phyloP scores from a whole-genome alignment of 2,113 vertebrate species.

The Tyrannus savana region DNA sequence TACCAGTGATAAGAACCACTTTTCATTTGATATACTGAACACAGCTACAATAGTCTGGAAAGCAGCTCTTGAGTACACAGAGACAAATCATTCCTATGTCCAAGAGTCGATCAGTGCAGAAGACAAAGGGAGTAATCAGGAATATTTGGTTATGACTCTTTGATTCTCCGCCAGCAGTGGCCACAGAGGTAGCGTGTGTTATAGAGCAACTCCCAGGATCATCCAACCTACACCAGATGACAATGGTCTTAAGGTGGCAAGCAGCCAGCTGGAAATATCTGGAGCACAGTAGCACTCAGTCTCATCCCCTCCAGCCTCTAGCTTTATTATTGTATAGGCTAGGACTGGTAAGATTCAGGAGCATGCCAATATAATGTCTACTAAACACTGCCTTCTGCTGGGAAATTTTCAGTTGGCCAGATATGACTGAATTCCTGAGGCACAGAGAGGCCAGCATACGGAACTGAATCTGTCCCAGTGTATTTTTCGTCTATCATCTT shows the following conservation, averaged over 20 bases:
- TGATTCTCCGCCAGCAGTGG: background rate
- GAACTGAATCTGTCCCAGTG: constrained; percentile 17
- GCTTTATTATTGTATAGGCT: background rate
- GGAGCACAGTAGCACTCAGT: background rate
- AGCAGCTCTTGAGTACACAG: background rate
- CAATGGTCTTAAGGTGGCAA: background rate
- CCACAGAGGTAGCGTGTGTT: accelerated
- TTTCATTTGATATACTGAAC: background rate
- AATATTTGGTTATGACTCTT: background rate
- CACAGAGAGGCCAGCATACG: background rate
- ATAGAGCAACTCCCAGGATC: background rate
- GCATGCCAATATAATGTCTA: background rate
- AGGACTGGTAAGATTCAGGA: background rate
- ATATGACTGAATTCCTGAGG: constrained; percentile 1
- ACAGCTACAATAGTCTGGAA: background rate
- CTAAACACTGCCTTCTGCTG: background rate
- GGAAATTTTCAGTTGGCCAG: constrained; percentile 25
- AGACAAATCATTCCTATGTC: background rate
- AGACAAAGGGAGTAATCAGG: background rate
- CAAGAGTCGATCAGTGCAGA: background rate
- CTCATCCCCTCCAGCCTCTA: background rate
- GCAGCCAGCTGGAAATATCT: background rate
- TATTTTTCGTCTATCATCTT: constrained; percentile 39
- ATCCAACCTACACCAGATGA: background rate
- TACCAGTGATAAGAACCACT: background rate